These are phyloP conservation scores for Psittacula cyanocephala DNA, from an alignment of 2,113 vertebrate species.

Conservation along the genomic window DNA sequence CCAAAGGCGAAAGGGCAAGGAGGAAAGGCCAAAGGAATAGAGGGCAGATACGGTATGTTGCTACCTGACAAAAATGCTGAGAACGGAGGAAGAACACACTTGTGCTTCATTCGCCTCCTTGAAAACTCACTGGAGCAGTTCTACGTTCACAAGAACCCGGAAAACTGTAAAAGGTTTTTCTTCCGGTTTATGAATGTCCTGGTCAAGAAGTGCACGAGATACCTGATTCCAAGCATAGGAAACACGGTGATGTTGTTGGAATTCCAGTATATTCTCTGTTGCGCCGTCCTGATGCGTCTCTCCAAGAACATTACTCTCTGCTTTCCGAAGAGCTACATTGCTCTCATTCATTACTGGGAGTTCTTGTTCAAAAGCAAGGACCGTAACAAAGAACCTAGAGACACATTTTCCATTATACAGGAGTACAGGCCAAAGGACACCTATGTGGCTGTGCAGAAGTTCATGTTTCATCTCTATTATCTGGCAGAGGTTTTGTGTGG, in stretches of 20 bases:
- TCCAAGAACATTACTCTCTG: slow-evolving; percentile 61
- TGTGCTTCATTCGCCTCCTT: slow-evolving; percentile 81
- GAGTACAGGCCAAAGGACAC: slow-evolving; percentile 75
- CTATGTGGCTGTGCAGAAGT: slow-evolving; percentile 35
- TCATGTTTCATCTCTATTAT: slow-evolving; percentile 73
- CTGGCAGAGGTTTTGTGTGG: slow-evolving; percentile 75
- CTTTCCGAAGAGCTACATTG: slow-evolving; percentile 80
- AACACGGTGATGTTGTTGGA: slow-evolving; percentile 77
- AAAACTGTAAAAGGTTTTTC: slow-evolving; percentile 73
- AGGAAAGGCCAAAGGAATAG: slow-evolving; percentile 47
- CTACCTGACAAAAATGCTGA: slow-evolving; percentile 57
- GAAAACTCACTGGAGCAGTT: slow-evolving; percentile 73
- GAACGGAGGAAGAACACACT: slow-evolving; percentile 41
- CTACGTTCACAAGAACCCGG: slow-evolving; percentile 69
- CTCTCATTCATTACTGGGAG: slow-evolving; percentile 79
- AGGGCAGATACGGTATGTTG: slow-evolving; percentile 79
- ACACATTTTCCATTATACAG: slow-evolving; percentile 73
- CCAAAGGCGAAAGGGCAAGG: not conserved
- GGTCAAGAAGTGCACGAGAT: slow-evolving; percentile 67
- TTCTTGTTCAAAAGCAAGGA: slow-evolving; percentile 71
- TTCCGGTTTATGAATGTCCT: slow-evolving; percentile 82
- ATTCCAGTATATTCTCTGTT: slow-evolving; percentile 77
- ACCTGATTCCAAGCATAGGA: slow-evolving; percentile 73
- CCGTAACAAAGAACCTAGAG: slow-evolving; percentile 22
- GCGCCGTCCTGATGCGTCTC: slow-evolving; percentile 72